Conservation (phyloP, 2,113 vertebrate species). For the Amblyornis subalaris region DNA sequence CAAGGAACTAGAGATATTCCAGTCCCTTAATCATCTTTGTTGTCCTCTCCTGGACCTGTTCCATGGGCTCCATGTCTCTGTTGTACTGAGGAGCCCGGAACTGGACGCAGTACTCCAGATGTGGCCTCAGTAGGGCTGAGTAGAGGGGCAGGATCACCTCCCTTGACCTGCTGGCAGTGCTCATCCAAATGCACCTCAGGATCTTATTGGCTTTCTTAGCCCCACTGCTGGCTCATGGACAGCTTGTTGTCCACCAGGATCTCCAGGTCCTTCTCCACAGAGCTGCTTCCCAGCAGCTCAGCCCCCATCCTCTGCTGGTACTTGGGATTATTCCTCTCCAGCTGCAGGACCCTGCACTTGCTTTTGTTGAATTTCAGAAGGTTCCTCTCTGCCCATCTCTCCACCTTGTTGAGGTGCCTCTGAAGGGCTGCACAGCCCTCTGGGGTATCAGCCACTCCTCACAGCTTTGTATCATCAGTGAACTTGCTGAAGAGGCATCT, state of each 20-base stretch:
- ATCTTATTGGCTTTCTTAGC: background rate
- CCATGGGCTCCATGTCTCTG: background rate
- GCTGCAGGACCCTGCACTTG: background rate
- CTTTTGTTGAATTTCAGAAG: background rate
- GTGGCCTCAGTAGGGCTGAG: background rate
- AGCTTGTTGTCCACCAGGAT: background rate
- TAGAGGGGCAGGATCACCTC: background rate
- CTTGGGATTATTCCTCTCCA: background rate
- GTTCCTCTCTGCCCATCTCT: background rate
- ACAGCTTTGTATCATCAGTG: background rate
- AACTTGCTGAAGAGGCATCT: background rate
- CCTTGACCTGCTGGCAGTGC: rapidly evolving
- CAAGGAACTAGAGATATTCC: background rate
- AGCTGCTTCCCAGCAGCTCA: background rate
- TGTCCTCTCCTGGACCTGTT: background rate
- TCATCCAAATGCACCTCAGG: background rate
- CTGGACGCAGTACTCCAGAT: background rate
- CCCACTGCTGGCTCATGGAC: background rate
- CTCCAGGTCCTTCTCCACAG: background rate
- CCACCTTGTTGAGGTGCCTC: rapidly evolving
- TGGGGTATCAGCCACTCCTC: rapidly evolving
- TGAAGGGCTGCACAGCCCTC: background rate
- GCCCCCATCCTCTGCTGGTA: background rate
- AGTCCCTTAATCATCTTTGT: background rate
- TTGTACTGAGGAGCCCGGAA: background rate